Evolutionary conservation across 2,113 vertebrate species (phyloP).

Genomic region (Myiagra hebetior): DNA sequence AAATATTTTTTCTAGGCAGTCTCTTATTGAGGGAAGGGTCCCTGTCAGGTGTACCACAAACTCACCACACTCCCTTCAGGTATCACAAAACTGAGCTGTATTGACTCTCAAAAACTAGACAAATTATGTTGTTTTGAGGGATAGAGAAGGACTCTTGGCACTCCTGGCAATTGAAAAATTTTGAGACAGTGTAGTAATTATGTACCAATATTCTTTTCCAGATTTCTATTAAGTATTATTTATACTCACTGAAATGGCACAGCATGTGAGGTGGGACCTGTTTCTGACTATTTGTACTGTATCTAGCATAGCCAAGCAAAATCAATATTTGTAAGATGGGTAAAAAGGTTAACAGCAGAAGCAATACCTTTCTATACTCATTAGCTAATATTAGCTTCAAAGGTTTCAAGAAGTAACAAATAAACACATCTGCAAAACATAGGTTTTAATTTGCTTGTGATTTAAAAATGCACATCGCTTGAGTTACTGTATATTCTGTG

Average conservation of each 20-base stretch:
- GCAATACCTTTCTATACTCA: background rate
- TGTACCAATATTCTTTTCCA: background rate
- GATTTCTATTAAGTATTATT: background rate
- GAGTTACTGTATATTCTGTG: background rate
- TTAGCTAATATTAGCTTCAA: background rate
- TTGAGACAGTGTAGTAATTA: background rate
- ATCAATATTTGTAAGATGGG: background rate
- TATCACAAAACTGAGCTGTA: background rate
- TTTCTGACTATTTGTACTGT: background rate
- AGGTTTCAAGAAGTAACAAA: background rate
- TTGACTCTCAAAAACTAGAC: background rate
- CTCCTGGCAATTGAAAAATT: background rate
- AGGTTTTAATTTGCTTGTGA: background rate
- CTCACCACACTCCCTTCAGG: background rate
- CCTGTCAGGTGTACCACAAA: background rate
- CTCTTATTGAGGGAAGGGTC: background rate
- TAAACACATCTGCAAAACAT: background rate
- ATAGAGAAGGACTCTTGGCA: background rate
- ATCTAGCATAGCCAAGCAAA: background rate
- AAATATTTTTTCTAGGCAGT: background rate
- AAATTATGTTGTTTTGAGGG: background rate
- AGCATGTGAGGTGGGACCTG: background rate
- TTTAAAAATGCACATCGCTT: background rate
- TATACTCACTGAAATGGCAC: background rate
- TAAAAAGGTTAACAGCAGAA: background rate